Evolutionary conservation across 2,113 vertebrate species (phyloP).

Genomic region (Sprattus sprattus): DNA sequence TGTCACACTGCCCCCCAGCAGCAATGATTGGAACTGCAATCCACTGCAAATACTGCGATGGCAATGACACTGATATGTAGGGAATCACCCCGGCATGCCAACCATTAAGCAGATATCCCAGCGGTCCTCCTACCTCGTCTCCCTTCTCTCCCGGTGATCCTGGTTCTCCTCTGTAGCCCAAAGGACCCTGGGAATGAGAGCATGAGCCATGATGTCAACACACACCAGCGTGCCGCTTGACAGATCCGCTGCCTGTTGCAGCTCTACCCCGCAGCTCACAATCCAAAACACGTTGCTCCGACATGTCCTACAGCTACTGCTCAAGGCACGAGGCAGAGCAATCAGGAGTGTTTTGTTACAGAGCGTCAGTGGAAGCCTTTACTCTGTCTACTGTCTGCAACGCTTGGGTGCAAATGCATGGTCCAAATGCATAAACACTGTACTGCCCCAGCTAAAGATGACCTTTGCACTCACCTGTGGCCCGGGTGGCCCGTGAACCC

Average conservation of each 20-base stretch:
- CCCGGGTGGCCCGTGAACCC: conserved; percentile 70
- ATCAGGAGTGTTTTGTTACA: background rate
- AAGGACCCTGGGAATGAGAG: conserved; percentile 68
- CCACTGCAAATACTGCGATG: background rate
- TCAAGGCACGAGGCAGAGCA: background rate
- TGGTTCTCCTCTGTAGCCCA: conserved; percentile 81
- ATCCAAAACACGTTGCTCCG: background rate
- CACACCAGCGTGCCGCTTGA: background rate
- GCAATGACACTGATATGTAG: background rate
- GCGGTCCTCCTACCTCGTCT: conserved; percentile 76
- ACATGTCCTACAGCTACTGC: background rate
- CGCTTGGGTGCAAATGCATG: background rate
- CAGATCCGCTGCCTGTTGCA: background rate
- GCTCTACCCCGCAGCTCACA: background rate
- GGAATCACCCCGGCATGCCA: background rate
- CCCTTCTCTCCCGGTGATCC: conserved; percentile 80
- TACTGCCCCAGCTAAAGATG: background rate
- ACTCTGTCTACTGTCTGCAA: background rate
- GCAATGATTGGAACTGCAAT: background rate
- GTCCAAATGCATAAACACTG: background rate
- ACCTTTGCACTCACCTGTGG: conserved; percentile 66
- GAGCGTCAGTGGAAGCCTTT: background rate
- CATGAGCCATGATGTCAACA: background rate
- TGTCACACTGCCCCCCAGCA: background rate
- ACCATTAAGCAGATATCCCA: background rate